A percentile compares a stretch with the other conserved stretches of the same genome.
Evolutionary conservation across 2,888 invertebrate genomes (phyloP).

Genomic region (Drosophila pullipes): DNA sequence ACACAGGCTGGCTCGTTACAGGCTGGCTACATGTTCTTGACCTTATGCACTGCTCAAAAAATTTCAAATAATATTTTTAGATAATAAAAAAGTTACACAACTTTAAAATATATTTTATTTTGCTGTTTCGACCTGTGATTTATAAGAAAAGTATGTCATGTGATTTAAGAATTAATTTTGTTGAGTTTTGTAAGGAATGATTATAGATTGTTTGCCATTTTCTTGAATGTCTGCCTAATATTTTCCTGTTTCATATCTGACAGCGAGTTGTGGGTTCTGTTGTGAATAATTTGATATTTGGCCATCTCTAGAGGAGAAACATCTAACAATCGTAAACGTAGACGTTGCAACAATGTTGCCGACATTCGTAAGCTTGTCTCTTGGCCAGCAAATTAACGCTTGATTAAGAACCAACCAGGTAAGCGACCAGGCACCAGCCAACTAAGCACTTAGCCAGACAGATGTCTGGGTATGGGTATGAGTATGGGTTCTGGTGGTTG

Average conservation of each 20-base stretch:
- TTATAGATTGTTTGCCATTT: constrained; percentile 28
- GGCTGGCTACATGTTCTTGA: not conserved
- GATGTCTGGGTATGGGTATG: not conserved
- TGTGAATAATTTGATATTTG: constrained; percentile 1
- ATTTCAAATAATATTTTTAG: not conserved
- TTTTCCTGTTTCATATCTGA: not conserved
- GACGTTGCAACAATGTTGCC: constrained; percentile 47
- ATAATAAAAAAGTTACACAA: not conserved
- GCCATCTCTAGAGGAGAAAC: not conserved
- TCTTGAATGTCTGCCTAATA: constrained; percentile 1
- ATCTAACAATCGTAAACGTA: constrained; percentile 6
- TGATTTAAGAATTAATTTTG: not conserved
- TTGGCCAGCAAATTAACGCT: constrained; percentile 72
- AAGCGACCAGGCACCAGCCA: constrained; percentile 33
- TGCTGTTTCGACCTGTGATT: not conserved
- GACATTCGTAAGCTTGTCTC: constrained; percentile 42
- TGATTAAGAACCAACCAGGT: constrained; percentile 64
- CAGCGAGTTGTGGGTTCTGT: not conserved
- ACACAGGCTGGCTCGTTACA: not conserved
- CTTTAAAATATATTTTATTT: not conserved
- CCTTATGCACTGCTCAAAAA: not conserved
- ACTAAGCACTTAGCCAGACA: constrained; percentile 51
- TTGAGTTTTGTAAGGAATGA: not conserved
- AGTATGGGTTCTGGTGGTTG: constrained; percentile 10
- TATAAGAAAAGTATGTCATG: constrained; percentile 1